Conservation (phyloP, 2,113 vertebrate genomes). For the Grammomys dolichurus region DNA sequence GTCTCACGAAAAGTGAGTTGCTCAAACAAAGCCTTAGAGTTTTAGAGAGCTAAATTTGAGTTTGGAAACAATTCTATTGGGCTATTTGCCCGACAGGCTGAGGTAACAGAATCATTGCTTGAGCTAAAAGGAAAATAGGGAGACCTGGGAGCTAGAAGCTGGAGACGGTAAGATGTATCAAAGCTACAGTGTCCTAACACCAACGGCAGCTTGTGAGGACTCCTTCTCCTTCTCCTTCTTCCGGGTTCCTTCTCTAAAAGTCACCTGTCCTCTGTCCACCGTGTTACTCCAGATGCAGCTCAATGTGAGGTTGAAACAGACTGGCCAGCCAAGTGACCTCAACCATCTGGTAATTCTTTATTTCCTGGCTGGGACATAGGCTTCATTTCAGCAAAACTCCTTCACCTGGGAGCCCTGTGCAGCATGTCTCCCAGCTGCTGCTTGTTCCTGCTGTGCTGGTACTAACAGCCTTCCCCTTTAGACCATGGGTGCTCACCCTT, state of each 20-base stretch:
- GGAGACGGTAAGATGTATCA: not conserved
- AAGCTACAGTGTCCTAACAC: fast-evolving
- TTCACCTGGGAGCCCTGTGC: not conserved
- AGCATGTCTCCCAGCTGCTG: not conserved
- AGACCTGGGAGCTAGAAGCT: not conserved
- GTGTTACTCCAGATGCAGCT: not conserved
- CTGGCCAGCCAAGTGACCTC: conserved; percentile 16
- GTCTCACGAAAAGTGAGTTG: not conserved
- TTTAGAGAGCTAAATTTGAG: not conserved
- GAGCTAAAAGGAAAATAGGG: not conserved
- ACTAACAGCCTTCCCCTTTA: not conserved
- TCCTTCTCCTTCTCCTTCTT: too few species aligned
- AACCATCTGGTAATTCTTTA: not conserved
- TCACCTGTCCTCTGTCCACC: not conserved
- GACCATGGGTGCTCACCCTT: not conserved
- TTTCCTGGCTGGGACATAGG: not conserved
- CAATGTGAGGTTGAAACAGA: not conserved
- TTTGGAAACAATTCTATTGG: not conserved
- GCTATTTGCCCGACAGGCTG: not conserved
- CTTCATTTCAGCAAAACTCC: not conserved
- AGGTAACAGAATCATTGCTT: not conserved
- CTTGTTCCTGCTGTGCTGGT: not conserved
- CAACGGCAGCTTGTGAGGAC: not conserved
- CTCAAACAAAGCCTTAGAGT: not conserved
- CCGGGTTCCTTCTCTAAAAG: not conserved